Conservation (phyloP, 2,113 vertebrate genomes). For the Oncorhynchus tshawytscha region DNA sequence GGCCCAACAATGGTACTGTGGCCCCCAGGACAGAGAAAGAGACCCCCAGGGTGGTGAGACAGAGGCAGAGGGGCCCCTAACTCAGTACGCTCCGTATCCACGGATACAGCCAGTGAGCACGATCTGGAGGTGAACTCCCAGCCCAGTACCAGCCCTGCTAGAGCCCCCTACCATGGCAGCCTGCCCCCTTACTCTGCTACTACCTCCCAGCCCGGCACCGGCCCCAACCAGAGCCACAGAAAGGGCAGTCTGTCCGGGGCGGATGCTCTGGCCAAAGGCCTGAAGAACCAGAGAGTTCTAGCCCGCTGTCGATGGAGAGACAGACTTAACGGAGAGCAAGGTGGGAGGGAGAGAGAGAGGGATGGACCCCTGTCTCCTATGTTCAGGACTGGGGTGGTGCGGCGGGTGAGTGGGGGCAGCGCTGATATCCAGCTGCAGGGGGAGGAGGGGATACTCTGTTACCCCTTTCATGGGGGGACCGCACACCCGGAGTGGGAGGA, state of each 20-base stretch:
- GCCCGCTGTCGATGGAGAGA: constrained; percentile 68
- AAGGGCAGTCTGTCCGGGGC: constrained; percentile 17
- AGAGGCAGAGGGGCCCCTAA: constrained; percentile 61
- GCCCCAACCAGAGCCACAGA: too few relatives aligned
- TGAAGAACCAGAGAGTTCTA: constrained; percentile 84
- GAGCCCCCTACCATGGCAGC: too few relatives aligned
- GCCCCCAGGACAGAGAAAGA: constrained; percentile 28
- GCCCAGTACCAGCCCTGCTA: constrained; percentile 35
- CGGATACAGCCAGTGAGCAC: constrained; percentile 87
- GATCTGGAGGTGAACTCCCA: constrained; percentile 72
- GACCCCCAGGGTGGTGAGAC: constrained; percentile 30
- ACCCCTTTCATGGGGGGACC: constrained; percentile 68
- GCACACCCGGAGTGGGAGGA: constrained; percentile 25
- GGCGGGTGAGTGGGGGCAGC: constrained; percentile 74
- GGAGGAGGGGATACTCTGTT: constrained; percentile 74
- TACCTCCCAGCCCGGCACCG: too few relatives aligned
- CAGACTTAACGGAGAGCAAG: constrained; percentile 44
- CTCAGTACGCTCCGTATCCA: constrained; percentile 81
- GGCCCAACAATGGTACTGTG: constrained; percentile 30
- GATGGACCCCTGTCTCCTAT: constrained; percentile 50
- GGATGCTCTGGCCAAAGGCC: constrained; percentile 73
- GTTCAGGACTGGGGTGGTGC: constrained; percentile 81
- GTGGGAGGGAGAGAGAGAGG: constrained; percentile 16
- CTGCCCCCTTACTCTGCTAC: too few relatives aligned
- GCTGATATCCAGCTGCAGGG: constrained; percentile 81